Evolutionary conservation across 2,888 invertebrate species (phyloP).

Genomic region (Melolontha melolontha): DNA sequence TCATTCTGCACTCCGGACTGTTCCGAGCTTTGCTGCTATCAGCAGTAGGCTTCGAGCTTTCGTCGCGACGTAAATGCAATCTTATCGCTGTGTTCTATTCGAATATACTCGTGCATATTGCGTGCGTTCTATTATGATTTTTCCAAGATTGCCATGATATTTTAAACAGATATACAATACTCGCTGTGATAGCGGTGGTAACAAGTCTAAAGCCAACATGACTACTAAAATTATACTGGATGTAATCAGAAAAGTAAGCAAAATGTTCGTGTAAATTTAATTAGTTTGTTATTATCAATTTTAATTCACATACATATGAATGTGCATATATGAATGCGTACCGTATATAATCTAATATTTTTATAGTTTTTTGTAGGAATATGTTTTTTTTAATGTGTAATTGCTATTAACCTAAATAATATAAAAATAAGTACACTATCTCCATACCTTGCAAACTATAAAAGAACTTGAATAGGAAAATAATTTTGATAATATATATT

Average conservation of each 20-base stretch:
- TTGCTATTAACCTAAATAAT: not conserved
- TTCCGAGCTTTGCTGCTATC: slow-evolving; percentile 54
- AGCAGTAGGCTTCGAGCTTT: slow-evolving; percentile 61
- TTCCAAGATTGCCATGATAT: slow-evolving; percentile 11
- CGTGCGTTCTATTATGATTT: slow-evolving; percentile 24
- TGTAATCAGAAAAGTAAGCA: slow-evolving; percentile 36
- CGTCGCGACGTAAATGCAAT: slow-evolving; percentile 38
- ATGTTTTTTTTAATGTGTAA: not conserved
- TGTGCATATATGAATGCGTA: slow-evolving; percentile 18
- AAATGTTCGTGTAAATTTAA: not conserved
- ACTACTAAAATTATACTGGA: slow-evolving; percentile 27
- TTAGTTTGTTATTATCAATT: not conserved
- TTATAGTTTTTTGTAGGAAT: not conserved
- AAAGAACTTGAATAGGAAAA: too few species aligned
- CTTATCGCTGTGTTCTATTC: slow-evolving; percentile 21
- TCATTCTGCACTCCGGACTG: slow-evolving; percentile 54
- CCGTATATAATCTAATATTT: slow-evolving; percentile 16
- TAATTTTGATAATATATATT: too few species aligned
- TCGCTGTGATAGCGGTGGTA: slow-evolving; percentile 11
- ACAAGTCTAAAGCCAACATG: slow-evolving; percentile 14
- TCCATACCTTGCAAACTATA: too few species aligned
- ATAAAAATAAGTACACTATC: too few species aligned
- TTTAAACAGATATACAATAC: slow-evolving; percentile 15
- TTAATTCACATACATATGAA: not conserved
- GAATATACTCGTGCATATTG: slow-evolving; percentile 6